phyloP scores from a whole-genome alignment of 2,888 invertebrate genomes.

The Pristionchus exspectatus region DNA sequence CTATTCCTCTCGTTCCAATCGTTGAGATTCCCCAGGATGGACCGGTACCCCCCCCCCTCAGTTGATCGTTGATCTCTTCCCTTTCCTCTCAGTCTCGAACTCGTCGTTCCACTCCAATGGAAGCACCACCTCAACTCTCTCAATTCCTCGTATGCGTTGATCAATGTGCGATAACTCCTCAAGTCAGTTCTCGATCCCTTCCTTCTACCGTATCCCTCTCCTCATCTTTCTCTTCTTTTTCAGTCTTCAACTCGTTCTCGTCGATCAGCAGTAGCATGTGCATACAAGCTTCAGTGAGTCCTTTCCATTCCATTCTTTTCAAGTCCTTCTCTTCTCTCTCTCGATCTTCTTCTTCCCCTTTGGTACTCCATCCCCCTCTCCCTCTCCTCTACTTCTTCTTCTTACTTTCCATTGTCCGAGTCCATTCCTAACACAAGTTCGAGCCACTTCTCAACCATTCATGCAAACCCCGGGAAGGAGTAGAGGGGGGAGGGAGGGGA shows the following conservation, averaged over 20 bases:
- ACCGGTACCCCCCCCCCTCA: not conserved
- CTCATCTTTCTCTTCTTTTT: not conserved
- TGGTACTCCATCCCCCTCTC: conserved; percentile 12
- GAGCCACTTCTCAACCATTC: conserved; percentile 49
- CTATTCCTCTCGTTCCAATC: conserved; percentile 76
- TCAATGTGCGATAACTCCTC: conserved; percentile 71
- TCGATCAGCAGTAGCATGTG: conserved; percentile 50
- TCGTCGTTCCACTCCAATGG: conserved; percentile 53
- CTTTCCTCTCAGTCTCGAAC: not conserved
- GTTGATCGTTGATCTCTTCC: not conserved
- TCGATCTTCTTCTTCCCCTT: not conserved
- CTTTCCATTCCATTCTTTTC: conserved; percentile 35
- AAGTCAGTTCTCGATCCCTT: not conserved
- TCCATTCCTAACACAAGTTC: conserved; percentile 49
- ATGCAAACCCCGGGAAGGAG: conserved; percentile 40
- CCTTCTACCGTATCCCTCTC: not conserved
- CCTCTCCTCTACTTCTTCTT: conserved; percentile 5
- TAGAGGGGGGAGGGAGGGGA: not conserved
- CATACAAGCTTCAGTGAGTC: conserved; percentile 53
- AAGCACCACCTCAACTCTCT: conserved; percentile 68
- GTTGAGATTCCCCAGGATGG: conserved; percentile 66
- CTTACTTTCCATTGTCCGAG: conserved; percentile 50
- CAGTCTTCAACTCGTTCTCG: not conserved
- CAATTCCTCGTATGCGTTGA: conserved; percentile 77
- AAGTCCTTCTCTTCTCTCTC: conserved; percentile 19